These are phyloP conservation scores for Orbicella faveolata DNA, from an alignment of 64 coral and sea anemone species.

Conservation along the genomic window DNA sequence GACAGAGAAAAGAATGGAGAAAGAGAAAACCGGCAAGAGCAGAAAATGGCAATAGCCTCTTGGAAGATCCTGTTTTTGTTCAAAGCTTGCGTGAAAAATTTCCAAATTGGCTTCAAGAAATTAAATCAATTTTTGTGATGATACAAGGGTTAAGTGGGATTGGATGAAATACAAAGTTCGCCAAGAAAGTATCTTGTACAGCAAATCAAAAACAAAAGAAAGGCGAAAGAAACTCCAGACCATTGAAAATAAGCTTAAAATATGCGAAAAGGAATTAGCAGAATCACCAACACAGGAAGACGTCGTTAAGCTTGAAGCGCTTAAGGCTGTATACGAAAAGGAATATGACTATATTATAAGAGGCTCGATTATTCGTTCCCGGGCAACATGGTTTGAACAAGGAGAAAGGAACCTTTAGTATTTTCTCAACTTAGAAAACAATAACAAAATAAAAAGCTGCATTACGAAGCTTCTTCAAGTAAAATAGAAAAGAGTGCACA, in stretches of 20 bases:
- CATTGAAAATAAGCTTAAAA: background rate
- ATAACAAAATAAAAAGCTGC: slow-evolving; percentile 2
- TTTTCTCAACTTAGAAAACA: slow-evolving; percentile 38
- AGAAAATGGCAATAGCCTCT: too few species aligned
- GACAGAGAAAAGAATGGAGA: too few species aligned
- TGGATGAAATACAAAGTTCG: background rate
- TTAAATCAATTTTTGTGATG: background rate
- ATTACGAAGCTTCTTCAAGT: slow-evolving; percentile 8
- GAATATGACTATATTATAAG: slow-evolving; percentile 25
- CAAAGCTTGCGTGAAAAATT: too few species aligned
- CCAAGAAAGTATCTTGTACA: slow-evolving; percentile 9
- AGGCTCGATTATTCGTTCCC: slow-evolving; percentile 19
- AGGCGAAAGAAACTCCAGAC: slow-evolving; percentile 11
- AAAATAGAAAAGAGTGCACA: background rate
- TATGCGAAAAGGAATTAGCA: slow-evolving; percentile 12
- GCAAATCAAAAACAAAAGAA: slow-evolving; percentile 24
- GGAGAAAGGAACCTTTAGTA: slow-evolving; percentile 4
- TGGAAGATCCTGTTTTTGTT: too few species aligned
- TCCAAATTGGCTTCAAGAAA: too few species aligned
- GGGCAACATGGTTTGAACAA: background rate
- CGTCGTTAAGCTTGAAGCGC: background rate
- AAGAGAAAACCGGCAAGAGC: too few species aligned
- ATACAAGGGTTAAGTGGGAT: slow-evolving; percentile 11
- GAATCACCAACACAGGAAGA: slow-evolving; percentile 19
- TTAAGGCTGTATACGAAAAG: slow-evolving; percentile 1